Percentiles rank a stretch among this genome's conserved stretches.
phyloP scores from a whole-genome alignment of 1,140 invertebrate genomes.

The Pararge aegeria region DNA sequence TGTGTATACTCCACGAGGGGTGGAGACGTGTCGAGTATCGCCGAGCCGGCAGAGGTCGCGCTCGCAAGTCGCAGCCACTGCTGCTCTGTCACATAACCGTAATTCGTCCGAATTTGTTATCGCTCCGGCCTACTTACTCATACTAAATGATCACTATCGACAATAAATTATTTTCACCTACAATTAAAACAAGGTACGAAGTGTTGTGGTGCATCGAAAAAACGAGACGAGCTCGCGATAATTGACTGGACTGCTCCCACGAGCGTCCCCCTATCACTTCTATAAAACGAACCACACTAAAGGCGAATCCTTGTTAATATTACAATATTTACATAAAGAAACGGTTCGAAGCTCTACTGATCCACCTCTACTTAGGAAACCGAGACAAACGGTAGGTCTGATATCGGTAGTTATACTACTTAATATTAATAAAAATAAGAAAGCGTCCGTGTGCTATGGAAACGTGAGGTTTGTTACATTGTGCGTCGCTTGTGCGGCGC shows the following conservation, averaged over 20 bases:
- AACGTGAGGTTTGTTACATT: slow-evolving; percentile 57
- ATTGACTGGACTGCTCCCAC: slow-evolving; percentile 68
- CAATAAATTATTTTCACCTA: slow-evolving; percentile 78
- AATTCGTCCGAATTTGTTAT: slow-evolving; percentile 75
- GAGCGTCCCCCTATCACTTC: slow-evolving; percentile 57
- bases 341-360: slow-evolving; percentile 73
- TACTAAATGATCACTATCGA: slow-evolving; percentile 77
- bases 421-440: slow-evolving; percentile 74
- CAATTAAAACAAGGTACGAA: slow-evolving; percentile 76
- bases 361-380: slow-evolving; percentile 73
- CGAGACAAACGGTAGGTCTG: slow-evolving; percentile 61
- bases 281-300: slow-evolving; percentile 61
- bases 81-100: slow-evolving; percentile 70
- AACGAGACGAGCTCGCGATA: slow-evolving; percentile 53
- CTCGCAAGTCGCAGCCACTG: slow-evolving; percentile 15
- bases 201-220: slow-evolving; percentile 67
- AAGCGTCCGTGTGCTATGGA: slow-evolving; percentile 70
- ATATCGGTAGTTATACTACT: slow-evolving; percentile 69
- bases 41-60: neutral
- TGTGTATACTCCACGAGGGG: slow-evolving; percentile 36
- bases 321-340: slow-evolving; percentile 77
- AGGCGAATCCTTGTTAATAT: slow-evolving; percentile 62
- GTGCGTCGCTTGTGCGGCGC: slow-evolving; percentile 58
- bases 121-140: slow-evolving; percentile 74
- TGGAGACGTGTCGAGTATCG: slow-evolving; percentile 29